phyloP scores from a whole-genome alignment of 2,888 invertebrate species.

The Rhagophthalmus giganteus region DNA sequence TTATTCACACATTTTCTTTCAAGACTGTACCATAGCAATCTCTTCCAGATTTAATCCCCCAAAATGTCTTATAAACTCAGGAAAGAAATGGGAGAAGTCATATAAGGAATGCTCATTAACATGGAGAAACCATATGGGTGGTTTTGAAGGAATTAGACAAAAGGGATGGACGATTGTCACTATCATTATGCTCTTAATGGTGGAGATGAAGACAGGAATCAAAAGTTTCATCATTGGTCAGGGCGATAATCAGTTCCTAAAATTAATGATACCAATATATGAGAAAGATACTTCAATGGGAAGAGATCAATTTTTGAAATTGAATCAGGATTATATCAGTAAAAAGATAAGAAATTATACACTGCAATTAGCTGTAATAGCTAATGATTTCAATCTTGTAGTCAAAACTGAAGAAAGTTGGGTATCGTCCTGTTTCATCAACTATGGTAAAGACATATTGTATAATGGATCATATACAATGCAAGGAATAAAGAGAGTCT shows the following conservation, averaged over 20 bases:
- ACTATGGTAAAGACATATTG: neutral
- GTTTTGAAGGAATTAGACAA: neutral
- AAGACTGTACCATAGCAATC: neutral
- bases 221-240: neutral
- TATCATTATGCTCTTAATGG: neutral
- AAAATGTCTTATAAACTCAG: neutral
- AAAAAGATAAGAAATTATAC: neutral
- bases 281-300: neutral
- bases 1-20: neutral
- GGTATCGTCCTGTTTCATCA: neutral
- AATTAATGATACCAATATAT: neutral
- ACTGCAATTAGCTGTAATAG: neutral
- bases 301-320: neutral
- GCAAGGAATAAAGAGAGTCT: neutral
- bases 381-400: neutral
- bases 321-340: neutral
- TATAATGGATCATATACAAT: neutral
- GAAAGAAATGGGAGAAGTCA: neutral
- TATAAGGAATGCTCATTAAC: neutral
- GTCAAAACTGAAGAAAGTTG: neutral
- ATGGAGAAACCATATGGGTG: slow-evolving; percentile 1
- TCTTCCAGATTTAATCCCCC: slow-evolving; percentile 1
- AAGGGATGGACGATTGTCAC: neutral
- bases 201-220: neutral
- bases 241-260: neutral